These are phyloP conservation scores for Gadopsis marmoratus DNA, from an alignment of 2,797 vertebrate genomes.

Conservation along the genomic window DNA sequence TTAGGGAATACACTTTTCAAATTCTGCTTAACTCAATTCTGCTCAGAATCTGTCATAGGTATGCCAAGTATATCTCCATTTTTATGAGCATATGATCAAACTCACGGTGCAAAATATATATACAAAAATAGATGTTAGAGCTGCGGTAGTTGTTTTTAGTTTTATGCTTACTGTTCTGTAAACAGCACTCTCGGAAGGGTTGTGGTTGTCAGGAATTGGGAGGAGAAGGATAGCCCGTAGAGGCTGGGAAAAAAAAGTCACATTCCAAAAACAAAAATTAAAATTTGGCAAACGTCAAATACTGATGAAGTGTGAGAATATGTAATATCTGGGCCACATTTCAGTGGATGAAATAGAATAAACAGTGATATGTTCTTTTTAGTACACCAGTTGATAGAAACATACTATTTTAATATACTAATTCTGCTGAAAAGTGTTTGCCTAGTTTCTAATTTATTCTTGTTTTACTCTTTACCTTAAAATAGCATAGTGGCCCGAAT, in stretches of 20 bases:
- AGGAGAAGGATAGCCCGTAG: slow-evolving; percentile 53
- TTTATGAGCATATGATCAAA: slow-evolving; percentile 16
- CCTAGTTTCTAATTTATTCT: background rate
- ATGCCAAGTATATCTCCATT: slow-evolving; percentile 9
- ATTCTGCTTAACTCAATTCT: slow-evolving; percentile 5
- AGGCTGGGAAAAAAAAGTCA: slow-evolving; percentile 59
- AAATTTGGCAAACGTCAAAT: too few relatives aligned
- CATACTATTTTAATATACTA: slow-evolving; percentile 15
- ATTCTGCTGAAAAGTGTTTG: slow-evolving; percentile 34
- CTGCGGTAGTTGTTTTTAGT: slow-evolving; percentile 44
- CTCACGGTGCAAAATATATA: slow-evolving; percentile 18
- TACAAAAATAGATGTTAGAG: slow-evolving; percentile 43
- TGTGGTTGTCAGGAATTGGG: slow-evolving; percentile 50
- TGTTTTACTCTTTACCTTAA: slow-evolving; percentile 15
- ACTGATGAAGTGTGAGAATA: slow-evolving; percentile 56
- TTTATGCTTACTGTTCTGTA: slow-evolving; percentile 55
- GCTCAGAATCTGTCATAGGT: slow-evolving; percentile 11
- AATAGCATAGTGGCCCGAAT: background rate
- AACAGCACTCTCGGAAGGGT: slow-evolving; percentile 55
- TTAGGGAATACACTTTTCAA: slow-evolving; percentile 39
- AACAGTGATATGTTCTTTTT: slow-evolving; percentile 41
- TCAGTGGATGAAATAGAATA: slow-evolving; percentile 45
- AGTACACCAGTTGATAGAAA: slow-evolving; percentile 37
- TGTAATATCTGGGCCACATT: slow-evolving; percentile 65
- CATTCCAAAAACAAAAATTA: slow-evolving; percentile 42